These are phyloP conservation scores for Toxonevra muliebris DNA, from an alignment of 2,888 invertebrate genomes.

Conservation along the genomic window DNA sequence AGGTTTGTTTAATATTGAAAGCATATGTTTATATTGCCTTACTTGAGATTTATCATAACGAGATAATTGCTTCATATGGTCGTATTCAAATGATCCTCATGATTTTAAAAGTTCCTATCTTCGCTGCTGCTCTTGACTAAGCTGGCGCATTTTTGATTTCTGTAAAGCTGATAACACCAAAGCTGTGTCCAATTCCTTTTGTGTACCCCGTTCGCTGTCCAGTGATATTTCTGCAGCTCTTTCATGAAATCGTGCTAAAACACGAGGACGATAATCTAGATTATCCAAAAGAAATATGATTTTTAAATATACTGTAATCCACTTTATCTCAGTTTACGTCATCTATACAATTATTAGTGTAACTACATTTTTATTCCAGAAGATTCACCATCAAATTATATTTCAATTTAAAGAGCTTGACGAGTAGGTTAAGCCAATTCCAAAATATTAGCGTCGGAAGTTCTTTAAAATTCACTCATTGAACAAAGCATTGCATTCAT, in stretches of 20 bases:
- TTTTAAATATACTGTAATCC: too few relatives aligned
- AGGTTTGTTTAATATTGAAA: too few relatives aligned
- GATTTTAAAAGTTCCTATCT: background rate
- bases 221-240: slow-evolving; percentile 84
- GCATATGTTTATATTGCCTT: too few relatives aligned
- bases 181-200: slow-evolving; percentile 91
- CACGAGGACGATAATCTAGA: slow-evolving; percentile 88
- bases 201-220: slow-evolving; percentile 87
- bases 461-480: too few relatives aligned
- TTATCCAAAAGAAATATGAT: background rate
- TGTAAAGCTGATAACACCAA: slow-evolving; percentile 88
- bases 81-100: background rate
- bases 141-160: slow-evolving; percentile 53
- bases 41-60: too few relatives aligned
- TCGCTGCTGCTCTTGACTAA: slow-evolving; percentile 35
- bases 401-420: too few relatives aligned
- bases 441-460: too few relatives aligned
- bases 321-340: too few relatives aligned
- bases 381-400: too few relatives aligned
- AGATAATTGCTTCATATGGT: background rate
- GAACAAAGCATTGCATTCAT: too few relatives aligned
- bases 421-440: too few relatives aligned
- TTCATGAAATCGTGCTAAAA: slow-evolving; percentile 86
- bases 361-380: background rate
- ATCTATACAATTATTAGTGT: too few relatives aligned